phyloP scores from a whole-genome alignment of 1,140 invertebrate genomes.

The Eufriesea mexicana region DNA sequence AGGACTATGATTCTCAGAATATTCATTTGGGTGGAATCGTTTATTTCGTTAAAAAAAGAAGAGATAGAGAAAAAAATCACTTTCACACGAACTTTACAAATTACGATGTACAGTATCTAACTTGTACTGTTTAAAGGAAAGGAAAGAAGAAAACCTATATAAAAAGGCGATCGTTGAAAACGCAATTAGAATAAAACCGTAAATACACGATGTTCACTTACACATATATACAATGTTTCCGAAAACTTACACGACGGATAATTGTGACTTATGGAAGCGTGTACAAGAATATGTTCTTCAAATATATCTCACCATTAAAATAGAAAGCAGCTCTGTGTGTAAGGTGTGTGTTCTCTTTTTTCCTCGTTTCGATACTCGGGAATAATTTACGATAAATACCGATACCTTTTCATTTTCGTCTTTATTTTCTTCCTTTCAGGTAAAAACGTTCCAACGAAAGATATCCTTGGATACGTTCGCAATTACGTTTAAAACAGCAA shows the following conservation, averaged over 20 bases:
- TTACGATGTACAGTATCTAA: constrained; percentile 10
- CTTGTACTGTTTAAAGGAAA: constrained; percentile 2
- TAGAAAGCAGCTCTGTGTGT: constrained; percentile 46
- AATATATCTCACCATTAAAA: constrained; percentile 57
- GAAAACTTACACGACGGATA: constrained; percentile 27
- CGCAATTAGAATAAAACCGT: constrained; percentile 30
- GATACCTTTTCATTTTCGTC: background rate
- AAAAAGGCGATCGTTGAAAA: background rate
- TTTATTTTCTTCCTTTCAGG: background rate
- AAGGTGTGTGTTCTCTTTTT: constrained; percentile 19
- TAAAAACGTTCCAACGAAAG: constrained; percentile 30
- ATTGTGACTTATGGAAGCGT: constrained; percentile 47
- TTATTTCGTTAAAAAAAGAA: constrained; percentile 36
- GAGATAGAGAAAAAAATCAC: constrained; percentile 11
- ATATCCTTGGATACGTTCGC: background rate
- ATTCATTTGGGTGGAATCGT: constrained; percentile 55
- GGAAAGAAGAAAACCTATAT: background rate
- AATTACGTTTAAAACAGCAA: constrained; percentile 5
- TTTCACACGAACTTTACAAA: constrained; percentile 33
- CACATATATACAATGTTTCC: constrained; percentile 26
- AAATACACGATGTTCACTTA: constrained; percentile 32
- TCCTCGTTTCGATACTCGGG: background rate
- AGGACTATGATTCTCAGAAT: constrained; percentile 60
- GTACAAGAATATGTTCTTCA: constrained; percentile 56
- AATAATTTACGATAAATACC: constrained; percentile 16